Conservation (phyloP, 2,797 vertebrate genomes). For the Chelmon rostratus region DNA sequence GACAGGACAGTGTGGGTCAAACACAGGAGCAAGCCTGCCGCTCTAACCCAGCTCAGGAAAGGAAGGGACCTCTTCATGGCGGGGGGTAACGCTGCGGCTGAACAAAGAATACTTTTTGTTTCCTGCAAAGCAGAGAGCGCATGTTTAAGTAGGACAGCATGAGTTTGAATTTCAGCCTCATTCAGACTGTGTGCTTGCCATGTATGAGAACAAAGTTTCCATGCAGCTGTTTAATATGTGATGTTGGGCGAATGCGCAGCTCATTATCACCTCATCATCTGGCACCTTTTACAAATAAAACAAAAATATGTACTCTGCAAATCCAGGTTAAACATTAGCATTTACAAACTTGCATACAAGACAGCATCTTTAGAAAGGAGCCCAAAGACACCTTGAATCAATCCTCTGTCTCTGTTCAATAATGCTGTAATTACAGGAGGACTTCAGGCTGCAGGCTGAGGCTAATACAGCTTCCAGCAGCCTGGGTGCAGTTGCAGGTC, state of each 20-base stretch:
- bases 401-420: slow-evolving; percentile 20
- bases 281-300: neutral
- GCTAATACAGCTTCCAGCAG: slow-evolving; percentile 38
- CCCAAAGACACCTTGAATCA: slow-evolving; percentile 11
- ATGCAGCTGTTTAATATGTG: neutral
- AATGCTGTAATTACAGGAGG: slow-evolving; percentile 43
- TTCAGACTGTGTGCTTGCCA: neutral
- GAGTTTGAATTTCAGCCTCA: neutral
- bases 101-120: neutral
- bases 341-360: neutral
- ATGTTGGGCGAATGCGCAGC: neutral
- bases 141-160: neutral
- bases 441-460: slow-evolving; percentile 37
- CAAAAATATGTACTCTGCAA: neutral
- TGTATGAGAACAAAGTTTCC: neutral
- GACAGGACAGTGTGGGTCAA: slow-evolving; percentile 85
- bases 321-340: neutral
- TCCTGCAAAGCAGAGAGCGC: slow-evolving; percentile 50
- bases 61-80: slow-evolving; percentile 87
- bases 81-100: slow-evolving; percentile 60
- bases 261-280: neutral
- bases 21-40: slow-evolving; percentile 84
- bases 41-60: slow-evolving; percentile 81
- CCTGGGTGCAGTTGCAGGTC: slow-evolving; percentile 66
- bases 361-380: neutral